These are phyloP conservation scores for Alces alces DNA, from an alignment of 2,113 vertebrate genomes.

Conservation along the genomic window DNA sequence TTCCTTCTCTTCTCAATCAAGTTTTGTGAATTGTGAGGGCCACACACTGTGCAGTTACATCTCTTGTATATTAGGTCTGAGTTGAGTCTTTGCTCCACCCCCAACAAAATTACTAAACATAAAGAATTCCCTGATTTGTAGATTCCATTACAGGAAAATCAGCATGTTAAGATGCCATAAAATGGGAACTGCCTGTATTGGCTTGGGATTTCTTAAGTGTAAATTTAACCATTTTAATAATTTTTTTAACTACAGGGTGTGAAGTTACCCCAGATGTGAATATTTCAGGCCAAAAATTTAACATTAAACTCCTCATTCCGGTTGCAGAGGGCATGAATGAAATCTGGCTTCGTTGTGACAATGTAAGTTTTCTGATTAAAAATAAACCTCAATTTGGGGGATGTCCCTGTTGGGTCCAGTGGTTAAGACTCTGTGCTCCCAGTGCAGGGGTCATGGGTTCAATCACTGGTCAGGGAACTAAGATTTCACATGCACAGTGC, in stretches of 20 bases:
- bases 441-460: not conserved
- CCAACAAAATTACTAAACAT: not conserved
- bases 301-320: conserved; percentile 97
- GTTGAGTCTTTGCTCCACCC: not conserved
- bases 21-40: not conserved
- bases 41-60: not conserved
- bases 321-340: conserved; percentile 99
- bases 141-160: not conserved
- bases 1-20: not conserved
- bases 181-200: not conserved
- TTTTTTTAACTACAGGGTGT: conserved; percentile 85
- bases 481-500: not conserved
- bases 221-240: not conserved
- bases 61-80: not conserved
- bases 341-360: conserved; percentile 99
- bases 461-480: not conserved
- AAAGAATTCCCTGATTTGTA: not conserved
- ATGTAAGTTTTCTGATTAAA: conserved; percentile 80
- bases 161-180: not conserved
- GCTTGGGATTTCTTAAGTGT: conserved; percentile 10
- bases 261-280: conserved; percentile 99
- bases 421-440: not conserved
- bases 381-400: not conserved
- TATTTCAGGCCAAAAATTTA: conserved; percentile 99
- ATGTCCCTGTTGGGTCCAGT: not conserved